phyloP scores from a whole-genome alignment of 2,113 vertebrate genomes.

The Cyanoderma ruficeps region DNA sequence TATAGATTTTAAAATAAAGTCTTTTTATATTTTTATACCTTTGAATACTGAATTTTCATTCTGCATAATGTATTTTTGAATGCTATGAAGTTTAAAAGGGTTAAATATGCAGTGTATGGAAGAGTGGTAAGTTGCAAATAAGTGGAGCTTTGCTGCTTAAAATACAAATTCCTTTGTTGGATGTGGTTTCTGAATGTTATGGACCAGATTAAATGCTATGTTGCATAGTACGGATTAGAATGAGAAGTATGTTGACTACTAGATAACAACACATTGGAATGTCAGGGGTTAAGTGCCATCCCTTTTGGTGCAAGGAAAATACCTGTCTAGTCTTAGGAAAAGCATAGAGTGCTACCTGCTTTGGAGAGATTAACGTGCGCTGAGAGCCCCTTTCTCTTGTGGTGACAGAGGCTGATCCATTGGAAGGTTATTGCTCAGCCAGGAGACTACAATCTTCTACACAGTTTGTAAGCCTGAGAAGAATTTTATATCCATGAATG shows the following conservation, averaged over 20 bases:
- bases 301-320: background rate
- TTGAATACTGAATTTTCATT: background rate
- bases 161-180: background rate
- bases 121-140: background rate
- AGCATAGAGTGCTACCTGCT: background rate
- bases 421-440: background rate
- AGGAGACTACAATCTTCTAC: background rate
- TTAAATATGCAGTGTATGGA: background rate
- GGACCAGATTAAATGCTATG: background rate
- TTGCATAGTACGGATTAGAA: background rate
- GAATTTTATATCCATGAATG: conserved; percentile 12
- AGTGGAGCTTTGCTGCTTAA: background rate
- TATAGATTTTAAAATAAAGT: background rate
- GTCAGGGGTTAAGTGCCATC: background rate
- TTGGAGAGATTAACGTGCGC: background rate
- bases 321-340: background rate
- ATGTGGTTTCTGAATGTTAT: background rate
- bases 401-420: conserved; percentile 1
- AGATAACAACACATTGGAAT: background rate
- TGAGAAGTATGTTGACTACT: background rate
- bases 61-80: background rate
- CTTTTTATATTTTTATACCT: background rate
- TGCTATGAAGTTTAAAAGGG: background rate
- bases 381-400: background rate
- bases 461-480: background rate